Evolutionary conservation across 1,140 invertebrate genomes (phyloP), one percentile per base, ranked within the genome.

Genomic region (Listronotus bonariensis): DNA sequence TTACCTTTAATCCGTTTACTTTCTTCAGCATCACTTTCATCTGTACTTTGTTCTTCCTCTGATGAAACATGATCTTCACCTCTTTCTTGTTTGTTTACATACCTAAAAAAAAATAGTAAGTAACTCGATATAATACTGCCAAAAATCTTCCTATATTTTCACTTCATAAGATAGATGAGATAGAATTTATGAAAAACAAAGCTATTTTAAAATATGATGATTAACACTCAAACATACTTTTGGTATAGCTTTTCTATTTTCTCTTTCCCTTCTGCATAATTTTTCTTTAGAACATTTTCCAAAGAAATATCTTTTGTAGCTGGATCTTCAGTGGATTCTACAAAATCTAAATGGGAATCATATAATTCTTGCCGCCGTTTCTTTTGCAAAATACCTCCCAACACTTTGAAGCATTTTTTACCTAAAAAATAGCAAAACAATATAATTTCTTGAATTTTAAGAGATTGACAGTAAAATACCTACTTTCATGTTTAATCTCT

Each of bases 311-410:
- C 78, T 7, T 74, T 74, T 20, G 67, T 46, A 0, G 85, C 85
- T 11, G 85, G 85, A 77, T 87, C 85, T 31, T 80, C 78, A 10
- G 68, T 72, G 40, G 78, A 76, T 53, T 84, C 79, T 1, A 80
- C 53, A 65, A 74, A 78, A 11, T 74, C 57, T 10, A 74, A 74
- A 70, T 82, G 79, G 5, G 77, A 79, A n/a, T 83, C 80, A 68
- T 82, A 83, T 36, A 83, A 79, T 74, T 87, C 85, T n/a, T 77
- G 73, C 53, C 79, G 79, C 12, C 86, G 75, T 12, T 78, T 68
- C 0, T 76, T 72, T 71, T 87, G 82, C 40, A 87, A 68, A 34
- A 84, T 68, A 20, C 78, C 73, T 0, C 83, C 85, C 54, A 87
- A 70, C 61, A 83, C 76, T 9, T 74, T 73, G 57, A 87, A 86